Conservation (phyloP, 2,797 vertebrate species). For the Myripristis jacobus region DNA sequence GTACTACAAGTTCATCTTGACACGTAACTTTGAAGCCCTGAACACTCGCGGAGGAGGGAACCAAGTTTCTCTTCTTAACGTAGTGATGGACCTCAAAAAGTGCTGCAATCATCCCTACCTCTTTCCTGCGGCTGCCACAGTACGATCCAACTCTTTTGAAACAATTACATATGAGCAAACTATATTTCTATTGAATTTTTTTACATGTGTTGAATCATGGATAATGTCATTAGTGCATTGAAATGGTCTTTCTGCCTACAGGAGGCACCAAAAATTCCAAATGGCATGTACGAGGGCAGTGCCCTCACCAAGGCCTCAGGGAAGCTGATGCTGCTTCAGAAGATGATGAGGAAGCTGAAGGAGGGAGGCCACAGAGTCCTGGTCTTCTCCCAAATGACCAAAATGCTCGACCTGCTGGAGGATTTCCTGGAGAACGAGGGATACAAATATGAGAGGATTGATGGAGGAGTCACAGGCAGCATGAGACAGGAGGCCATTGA, state of each 20-base stretch:
- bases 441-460: conserved; percentile 98
- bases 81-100: conserved; percentile 99
- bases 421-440: conserved; percentile 98
- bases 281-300: conserved; percentile 98
- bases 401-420: conserved; percentile 97
- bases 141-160: conserved; percentile 66
- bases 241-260: conserved; percentile 58
- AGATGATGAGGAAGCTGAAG: conserved; percentile 97
- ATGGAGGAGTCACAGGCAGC: conserved; percentile 96
- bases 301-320: conserved; percentile 95
- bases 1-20: conserved; percentile 98
- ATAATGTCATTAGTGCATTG: background rate
- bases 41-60: conserved; percentile 98
- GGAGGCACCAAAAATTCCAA: conserved; percentile 99
- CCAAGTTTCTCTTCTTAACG: conserved; percentile 96
- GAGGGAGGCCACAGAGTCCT: conserved; percentile 96
- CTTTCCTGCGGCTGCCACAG: conserved; percentile 95
- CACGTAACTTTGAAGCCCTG: conserved; percentile 97
- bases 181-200: background rate
- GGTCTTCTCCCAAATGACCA: conserved; percentile 99
- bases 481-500: conserved; percentile 99
- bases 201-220: background rate
- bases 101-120: conserved; percentile 99
- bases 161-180: background rate
- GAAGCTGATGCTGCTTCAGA: conserved; percentile 93